Conservation (phyloP, 2,113 vertebrate genomes). For the Carassius gibelio region DNA sequence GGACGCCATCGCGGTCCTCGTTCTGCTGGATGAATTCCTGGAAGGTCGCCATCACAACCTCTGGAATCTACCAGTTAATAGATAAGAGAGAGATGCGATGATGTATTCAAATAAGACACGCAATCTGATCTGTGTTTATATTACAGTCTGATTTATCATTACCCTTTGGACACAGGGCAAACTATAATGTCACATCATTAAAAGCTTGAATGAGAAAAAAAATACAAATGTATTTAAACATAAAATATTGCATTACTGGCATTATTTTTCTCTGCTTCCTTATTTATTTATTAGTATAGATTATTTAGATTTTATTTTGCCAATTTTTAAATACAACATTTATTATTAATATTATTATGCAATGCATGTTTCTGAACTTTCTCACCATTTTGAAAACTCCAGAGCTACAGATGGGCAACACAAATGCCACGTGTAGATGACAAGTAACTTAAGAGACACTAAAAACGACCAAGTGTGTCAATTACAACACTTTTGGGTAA, state of each 20-base stretch:
- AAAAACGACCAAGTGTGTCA: neutral
- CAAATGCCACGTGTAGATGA: conserved; percentile 25
- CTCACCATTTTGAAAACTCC: neutral
- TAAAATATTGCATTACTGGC: too few species aligned
- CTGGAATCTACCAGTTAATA: conserved; percentile 54
- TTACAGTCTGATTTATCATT: conserved; percentile 23
- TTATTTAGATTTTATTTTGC: too few species aligned
- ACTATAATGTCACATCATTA: conserved; percentile 17
- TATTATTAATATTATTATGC: neutral
- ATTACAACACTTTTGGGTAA: neutral
- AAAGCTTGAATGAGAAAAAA: neutral
- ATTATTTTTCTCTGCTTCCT: too few species aligned
- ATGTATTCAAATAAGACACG: neutral
- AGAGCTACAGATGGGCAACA: neutral
- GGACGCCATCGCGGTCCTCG: conserved; percentile 94
- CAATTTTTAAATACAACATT: too few species aligned
- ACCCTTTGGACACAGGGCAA: conserved; percentile 51
- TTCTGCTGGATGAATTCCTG: conserved; percentile 97
- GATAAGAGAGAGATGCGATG: neutral
- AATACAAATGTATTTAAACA: too few species aligned
- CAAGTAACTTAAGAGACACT: neutral
- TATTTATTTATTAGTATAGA: too few species aligned
- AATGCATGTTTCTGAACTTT: neutral
- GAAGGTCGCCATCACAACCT: conserved; percentile 88
- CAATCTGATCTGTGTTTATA: neutral